These are phyloP conservation scores for Ambastaia sidthimunki DNA, from an alignment of 2,797 vertebrate species.

Conservation along the genomic window DNA sequence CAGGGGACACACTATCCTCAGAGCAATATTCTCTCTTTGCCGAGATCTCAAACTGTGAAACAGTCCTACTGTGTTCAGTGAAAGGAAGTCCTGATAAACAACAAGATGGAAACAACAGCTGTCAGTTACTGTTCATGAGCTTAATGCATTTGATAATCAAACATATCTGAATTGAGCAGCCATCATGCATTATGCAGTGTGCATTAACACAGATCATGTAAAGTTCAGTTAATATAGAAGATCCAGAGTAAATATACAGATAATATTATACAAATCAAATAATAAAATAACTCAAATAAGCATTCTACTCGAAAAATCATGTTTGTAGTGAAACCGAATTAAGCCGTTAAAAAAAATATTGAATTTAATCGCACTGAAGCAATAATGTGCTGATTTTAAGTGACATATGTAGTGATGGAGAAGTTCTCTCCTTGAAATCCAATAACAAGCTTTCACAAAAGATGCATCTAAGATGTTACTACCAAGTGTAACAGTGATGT, in stretches of 20 bases:
- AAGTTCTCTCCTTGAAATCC: background rate
- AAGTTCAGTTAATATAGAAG: background rate
- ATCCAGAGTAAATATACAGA: no score
- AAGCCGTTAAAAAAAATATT: no score
- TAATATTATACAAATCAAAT: no score
- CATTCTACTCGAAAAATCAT: no score
- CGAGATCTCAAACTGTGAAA: slow-evolving; percentile 44
- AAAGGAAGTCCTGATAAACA: slow-evolving; percentile 21
- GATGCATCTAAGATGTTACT: slow-evolving; percentile 8
- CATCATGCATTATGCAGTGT: no score
- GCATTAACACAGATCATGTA: background rate
- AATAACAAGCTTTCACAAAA: slow-evolving; percentile 28
- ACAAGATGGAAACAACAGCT: slow-evolving; percentile 23
- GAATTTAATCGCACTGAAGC: background rate
- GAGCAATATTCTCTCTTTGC: slow-evolving; percentile 53
- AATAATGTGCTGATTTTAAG: background rate
- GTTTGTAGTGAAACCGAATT: no score
- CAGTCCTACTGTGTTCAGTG: slow-evolving; percentile 12
- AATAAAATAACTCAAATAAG: no score
- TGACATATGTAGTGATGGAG: no score
- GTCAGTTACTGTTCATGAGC: slow-evolving; percentile 15
- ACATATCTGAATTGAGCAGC: slow-evolving; percentile 7
- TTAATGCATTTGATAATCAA: slow-evolving; percentile 28
- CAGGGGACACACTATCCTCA: slow-evolving; percentile 47
- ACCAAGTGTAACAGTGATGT: background rate